A percentile compares a stretch with the other conserved stretches of the same genome.
These are phyloP conservation scores for Hafferia zeledoni DNA, from an alignment of 2,797 vertebrate genomes.

Conservation along the genomic window DNA sequence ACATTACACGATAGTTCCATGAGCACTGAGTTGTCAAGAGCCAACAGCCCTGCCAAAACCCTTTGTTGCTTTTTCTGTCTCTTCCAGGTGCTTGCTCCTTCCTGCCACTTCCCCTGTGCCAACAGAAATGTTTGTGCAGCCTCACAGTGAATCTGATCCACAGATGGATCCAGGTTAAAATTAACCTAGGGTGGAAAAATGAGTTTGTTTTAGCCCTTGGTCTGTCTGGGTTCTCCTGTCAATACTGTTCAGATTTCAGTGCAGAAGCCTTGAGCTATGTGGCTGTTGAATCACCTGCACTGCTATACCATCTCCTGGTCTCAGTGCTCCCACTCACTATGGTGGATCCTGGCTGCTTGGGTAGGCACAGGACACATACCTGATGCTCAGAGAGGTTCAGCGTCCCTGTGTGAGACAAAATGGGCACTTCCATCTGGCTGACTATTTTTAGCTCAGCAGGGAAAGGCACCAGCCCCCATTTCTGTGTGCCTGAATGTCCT, in stretches of 20 bases:
- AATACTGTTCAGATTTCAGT: not conserved
- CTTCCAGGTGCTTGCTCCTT: constrained; percentile 45
- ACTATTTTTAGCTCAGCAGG: not conserved
- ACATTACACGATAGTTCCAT: constrained; percentile 11
- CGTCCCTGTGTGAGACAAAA: not conserved
- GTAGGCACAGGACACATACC: not conserved
- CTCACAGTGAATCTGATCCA: not conserved
- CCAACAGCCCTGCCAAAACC: constrained; percentile 30
- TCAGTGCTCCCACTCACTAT: not conserved
- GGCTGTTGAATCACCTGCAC: not conserved
- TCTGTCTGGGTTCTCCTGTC: not conserved
- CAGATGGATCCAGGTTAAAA: constrained; percentile 24
- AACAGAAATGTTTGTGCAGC: constrained; percentile 63
- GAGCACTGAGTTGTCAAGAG: not conserved
- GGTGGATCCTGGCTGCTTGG: not conserved
- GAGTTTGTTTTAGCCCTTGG: not conserved
- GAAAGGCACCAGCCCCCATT: not conserved
- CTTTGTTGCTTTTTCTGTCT: constrained; percentile 35
- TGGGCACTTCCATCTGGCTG: not conserved
- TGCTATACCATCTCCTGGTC: not conserved
- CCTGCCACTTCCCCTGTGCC: not conserved
- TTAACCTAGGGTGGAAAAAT: not conserved
- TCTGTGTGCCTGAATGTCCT: not conserved
- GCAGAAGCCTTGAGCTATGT: not conserved
- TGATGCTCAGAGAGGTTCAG: not conserved